phyloP scores from a whole-genome alignment of 1,140 invertebrate genomes.

The Dreissena polymorpha region DNA sequence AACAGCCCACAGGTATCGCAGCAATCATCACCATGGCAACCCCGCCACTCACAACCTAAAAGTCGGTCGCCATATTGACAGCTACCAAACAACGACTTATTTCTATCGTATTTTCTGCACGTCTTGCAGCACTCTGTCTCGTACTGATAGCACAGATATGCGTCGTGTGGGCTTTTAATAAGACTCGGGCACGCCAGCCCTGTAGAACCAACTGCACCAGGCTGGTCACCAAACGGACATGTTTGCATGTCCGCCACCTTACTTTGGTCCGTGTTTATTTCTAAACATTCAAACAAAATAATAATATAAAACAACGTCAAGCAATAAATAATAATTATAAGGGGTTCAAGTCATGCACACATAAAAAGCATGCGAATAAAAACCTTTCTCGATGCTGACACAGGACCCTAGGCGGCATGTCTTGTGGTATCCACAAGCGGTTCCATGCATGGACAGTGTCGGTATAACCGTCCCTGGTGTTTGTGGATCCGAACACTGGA shows the following conservation, averaged over 20 bases:
- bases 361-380: background rate
- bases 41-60: background rate
- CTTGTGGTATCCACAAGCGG: conserved; percentile 5
- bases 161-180: background rate
- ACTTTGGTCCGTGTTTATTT: background rate
- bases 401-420: conserved; percentile 12
- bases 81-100: background rate
- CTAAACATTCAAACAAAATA: background rate
- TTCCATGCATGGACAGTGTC: conserved; percentile 28
- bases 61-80: conserved; percentile 33
- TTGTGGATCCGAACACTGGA: conserved; percentile 10
- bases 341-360: background rate
- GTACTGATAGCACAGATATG: conserved; percentile 25
- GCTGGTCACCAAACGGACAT: conserved; percentile 33
- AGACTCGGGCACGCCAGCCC: conserved; percentile 1
- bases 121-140: conserved; percentile 23
- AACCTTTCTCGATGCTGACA: background rate
- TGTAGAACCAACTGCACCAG: conserved; percentile 1
- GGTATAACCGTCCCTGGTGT: background rate
- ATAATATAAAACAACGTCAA: background rate
- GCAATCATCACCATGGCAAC: conserved; percentile 7
- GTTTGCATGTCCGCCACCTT: background rate
- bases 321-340: too few species aligned
- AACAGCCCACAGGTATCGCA: conserved; percentile 20
- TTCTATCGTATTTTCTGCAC: conserved; percentile 6